Evolutionary conservation across 53 echinoderm and acorn worm species (phyloP), one percentile per base, ranked within the genome.

Genomic region (Actinopyga echinites): DNA sequence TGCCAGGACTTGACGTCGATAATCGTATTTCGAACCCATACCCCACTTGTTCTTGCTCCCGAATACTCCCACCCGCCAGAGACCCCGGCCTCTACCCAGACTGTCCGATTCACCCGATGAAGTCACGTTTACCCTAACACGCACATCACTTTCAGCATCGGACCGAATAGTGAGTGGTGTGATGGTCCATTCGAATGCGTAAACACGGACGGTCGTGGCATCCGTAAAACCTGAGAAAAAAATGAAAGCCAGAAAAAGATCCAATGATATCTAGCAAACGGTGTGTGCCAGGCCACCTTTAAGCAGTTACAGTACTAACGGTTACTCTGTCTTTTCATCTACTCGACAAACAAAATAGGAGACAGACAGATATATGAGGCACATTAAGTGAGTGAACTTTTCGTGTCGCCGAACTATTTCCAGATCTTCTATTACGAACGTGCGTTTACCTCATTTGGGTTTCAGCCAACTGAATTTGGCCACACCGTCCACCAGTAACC

Each of bases 11-110:
- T 95, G 95, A 0, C 79, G 86, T 12, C 54, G 30, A 79, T 95
- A 86, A 21, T 53, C 55, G 22, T 79, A 53, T 63, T 88, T 62
- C 78, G 78, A 44, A 90, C 57, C 86, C 69, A 85, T 29, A 82
- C 88, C 61, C 59, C 43, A 45, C 71, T 65, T 62, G 85, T 85
- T 43, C 86, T 85, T 43, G 65, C 90, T 90, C 6, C 92, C 95
- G 61, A 90, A 95, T 36, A 95, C 36, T 19, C 90, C 92, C n/a
- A 95, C 82, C 25, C 90, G 87, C 95, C 95, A 95, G 5, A 95
- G 84, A 40, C 83, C 88, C 13, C 77, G 73, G 34, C 95, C 95
- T 19, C 56, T 58, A 34, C 63, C 63, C 44, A 80, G 35, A 62
- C 36, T 59, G 35, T 80, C 63, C 22, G 81, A 80, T 13, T 32